These are phyloP conservation scores for Heliconius charithonia DNA, from an alignment of 2,888 invertebrate genomes.

Conservation along the genomic window DNA sequence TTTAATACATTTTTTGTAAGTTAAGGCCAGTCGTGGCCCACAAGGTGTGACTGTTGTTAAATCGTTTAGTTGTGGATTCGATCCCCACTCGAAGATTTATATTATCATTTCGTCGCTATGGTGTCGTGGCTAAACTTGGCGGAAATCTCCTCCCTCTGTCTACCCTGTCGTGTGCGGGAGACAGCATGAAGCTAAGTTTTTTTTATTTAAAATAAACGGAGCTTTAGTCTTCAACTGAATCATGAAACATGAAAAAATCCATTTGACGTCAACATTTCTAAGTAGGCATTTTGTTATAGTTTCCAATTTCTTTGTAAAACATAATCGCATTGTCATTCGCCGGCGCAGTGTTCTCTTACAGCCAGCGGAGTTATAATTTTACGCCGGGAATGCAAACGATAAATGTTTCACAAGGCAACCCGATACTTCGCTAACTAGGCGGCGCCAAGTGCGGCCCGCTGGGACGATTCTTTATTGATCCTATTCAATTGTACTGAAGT, in stretches of 20 bases:
- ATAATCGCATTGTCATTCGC: slow-evolving; percentile 48
- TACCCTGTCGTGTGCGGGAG: no score
- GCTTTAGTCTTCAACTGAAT: neutral
- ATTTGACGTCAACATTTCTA: slow-evolving; percentile 20
- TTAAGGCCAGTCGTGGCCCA: no score
- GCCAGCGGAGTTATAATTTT: slow-evolving; percentile 60
- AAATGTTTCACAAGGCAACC: slow-evolving; percentile 75
- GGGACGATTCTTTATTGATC: neutral
- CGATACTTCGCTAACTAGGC: slow-evolving; percentile 65
- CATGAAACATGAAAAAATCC: slow-evolving; percentile 10
- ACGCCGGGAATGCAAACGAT: slow-evolving; percentile 68
- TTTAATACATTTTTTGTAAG: no score
- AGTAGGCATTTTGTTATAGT: slow-evolving; percentile 51
- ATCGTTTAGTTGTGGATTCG: no score
- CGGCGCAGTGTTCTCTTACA: slow-evolving; percentile 46
- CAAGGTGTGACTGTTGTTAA: no score
- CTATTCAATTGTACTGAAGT: neutral
- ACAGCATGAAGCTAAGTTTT: no score
- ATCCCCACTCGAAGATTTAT: no score
- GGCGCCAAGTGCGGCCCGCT: slow-evolving; percentile 54
- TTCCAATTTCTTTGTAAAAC: slow-evolving; percentile 62
- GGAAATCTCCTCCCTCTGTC: no score
- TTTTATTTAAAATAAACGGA: no score
- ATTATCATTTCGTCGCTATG: no score
- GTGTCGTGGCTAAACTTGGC: no score